These are phyloP conservation scores for Stenodema calcarata DNA, from an alignment of 2,888 invertebrate species.

Conservation along the genomic window DNA sequence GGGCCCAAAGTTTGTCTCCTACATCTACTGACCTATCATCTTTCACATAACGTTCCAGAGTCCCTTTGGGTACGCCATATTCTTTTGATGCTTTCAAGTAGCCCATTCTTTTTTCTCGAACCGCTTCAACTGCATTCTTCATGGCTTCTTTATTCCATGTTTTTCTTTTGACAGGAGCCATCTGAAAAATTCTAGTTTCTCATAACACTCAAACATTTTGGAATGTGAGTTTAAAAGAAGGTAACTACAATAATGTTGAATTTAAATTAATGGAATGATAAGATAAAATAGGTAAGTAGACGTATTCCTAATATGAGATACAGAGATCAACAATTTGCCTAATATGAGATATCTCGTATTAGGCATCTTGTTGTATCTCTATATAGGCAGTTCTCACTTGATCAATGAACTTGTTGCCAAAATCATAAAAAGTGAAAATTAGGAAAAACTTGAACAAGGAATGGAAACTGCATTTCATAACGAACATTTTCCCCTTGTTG, in stretches of 20 bases:
- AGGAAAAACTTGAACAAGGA: background rate
- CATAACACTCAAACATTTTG: background rate
- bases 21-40: constrained; percentile 5
- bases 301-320: constrained; percentile 24
- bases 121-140: background rate
- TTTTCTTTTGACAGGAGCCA: background rate
- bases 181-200: background rate
- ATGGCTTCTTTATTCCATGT: constrained; percentile 1
- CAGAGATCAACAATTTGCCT: background rate
- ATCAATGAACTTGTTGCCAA: background rate
- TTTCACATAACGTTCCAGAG: background rate
- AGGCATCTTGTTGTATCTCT: background rate
- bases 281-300: background rate
- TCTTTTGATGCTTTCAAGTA: background rate
- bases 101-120: background rate
- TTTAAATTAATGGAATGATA: background rate
- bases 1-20: constrained; percentile 49
- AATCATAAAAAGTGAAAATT: background rate
- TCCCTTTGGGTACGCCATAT: constrained; percentile 5
- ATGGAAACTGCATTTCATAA: background rate
- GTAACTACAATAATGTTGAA: background rate
- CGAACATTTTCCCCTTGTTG: background rate
- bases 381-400: background rate
- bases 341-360: constrained; percentile 21
- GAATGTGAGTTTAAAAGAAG: too few relatives aligned